These are phyloP conservation scores for Esox niger DNA, from an alignment of 2,113 vertebrate genomes.

Conservation along the genomic window DNA sequence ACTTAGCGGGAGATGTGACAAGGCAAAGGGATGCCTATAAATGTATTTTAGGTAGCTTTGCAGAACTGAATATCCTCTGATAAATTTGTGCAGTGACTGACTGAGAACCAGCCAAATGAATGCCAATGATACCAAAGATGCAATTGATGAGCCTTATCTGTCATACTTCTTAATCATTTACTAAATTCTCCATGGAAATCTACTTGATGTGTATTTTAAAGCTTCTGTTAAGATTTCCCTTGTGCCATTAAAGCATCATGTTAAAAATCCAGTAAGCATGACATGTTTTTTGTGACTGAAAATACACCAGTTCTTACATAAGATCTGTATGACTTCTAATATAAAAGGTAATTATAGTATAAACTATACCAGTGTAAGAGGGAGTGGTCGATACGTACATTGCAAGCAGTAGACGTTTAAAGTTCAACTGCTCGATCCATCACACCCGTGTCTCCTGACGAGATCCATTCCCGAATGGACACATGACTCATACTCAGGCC, in stretches of 20 bases:
- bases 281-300: too few relatives aligned
- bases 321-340: too few relatives aligned
- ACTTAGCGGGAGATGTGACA: background rate
- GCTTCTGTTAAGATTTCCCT: too few relatives aligned
- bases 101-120: background rate
- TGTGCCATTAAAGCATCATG: too few relatives aligned
- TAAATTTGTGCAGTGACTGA: conserved; percentile 11
- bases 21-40: background rate
- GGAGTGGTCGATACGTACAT: too few relatives aligned
- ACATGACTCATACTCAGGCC: conserved; percentile 48
- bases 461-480: conserved; percentile 32
- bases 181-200: too few relatives aligned
- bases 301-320: too few relatives aligned
- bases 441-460: conserved; percentile 33
- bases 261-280: too few relatives aligned
- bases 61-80: conserved; percentile 10
- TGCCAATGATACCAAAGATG: background rate
- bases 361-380: too few relatives aligned
- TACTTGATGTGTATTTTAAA: too few relatives aligned
- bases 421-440: conserved; percentile 49
- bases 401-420: conserved; percentile 23
- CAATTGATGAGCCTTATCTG: background rate
- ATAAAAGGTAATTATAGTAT: too few relatives aligned
- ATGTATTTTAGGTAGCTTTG: too few relatives aligned
- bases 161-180: background rate